A percentile compares a stretch with the other conserved stretches of the same genome.
Evolutionary conservation across 2,888 invertebrate genomes (phyloP).

Genomic region (Cryptophagus acutangulus): DNA sequence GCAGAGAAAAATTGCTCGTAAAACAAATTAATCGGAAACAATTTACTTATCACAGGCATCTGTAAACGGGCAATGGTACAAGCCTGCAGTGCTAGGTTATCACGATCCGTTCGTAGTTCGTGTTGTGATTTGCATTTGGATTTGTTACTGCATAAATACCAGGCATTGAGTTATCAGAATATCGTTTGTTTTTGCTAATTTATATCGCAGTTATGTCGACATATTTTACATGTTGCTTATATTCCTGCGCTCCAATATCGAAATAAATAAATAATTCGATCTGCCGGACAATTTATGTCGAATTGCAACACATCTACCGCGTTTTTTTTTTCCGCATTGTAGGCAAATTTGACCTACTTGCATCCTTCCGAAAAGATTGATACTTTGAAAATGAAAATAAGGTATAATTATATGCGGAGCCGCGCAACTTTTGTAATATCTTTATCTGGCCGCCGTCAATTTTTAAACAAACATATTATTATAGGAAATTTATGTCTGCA

Average conservation of each 20-base stretch:
- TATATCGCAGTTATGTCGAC: conserved; percentile 29
- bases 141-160: conserved; percentile 34
- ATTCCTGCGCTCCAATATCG: conserved; percentile 22
- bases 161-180: conserved; percentile 39
- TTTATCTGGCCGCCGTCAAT: too few species aligned
- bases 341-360: conserved; percentile 25
- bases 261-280: conserved; percentile 15
- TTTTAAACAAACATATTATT: too few species aligned
- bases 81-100: conserved; percentile 33
- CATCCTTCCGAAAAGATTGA: conserved; percentile 13
- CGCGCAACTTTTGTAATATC: too few species aligned
- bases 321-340: too few species aligned
- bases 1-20: conserved; percentile 1
- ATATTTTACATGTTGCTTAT: conserved; percentile 23
- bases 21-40: conserved; percentile 7
- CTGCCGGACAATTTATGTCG: conserved; percentile 24
- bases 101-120: conserved; percentile 35
- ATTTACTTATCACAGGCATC: conserved; percentile 23
- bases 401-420: too few species aligned
- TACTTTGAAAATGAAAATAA: too few species aligned
- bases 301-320: conserved; percentile 19
- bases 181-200: conserved; percentile 37
- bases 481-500: too few species aligned
- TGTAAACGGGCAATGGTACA: conserved; percentile 21
- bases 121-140: conserved; percentile 39